phyloP scores from a whole-genome alignment of 1,140 invertebrate genomes.

The Venturia canescens region DNA sequence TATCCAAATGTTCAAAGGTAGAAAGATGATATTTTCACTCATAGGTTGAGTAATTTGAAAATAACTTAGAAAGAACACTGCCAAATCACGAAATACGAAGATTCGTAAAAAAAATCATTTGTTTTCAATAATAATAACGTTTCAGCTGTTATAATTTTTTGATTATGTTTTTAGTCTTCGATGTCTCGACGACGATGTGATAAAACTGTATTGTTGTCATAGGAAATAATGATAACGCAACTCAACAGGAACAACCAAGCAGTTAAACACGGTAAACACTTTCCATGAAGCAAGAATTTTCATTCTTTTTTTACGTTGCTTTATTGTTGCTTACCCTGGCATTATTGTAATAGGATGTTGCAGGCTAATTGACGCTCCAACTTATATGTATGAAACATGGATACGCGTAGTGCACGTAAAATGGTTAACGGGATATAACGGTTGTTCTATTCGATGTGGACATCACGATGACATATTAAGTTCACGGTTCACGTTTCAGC shows the following conservation, averaged over 20 bases:
- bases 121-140: too few relatives aligned
- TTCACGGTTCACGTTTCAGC: slow-evolving; percentile 61
- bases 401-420: slow-evolving; percentile 25
- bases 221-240: too few relatives aligned
- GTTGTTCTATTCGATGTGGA: slow-evolving; percentile 57
- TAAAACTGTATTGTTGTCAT: too few relatives aligned
- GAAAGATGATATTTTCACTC: too few relatives aligned
- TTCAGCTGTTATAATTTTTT: too few relatives aligned
- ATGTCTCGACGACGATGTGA: too few relatives aligned
- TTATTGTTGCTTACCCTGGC: slow-evolving; percentile 58
- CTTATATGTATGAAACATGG: slow-evolving; percentile 42
- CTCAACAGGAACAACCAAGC: not conserved
- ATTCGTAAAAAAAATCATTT: too few relatives aligned
- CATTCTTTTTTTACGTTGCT: not conserved
- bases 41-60: too few relatives aligned
- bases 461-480: slow-evolving; percentile 62
- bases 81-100: too few relatives aligned
- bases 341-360: slow-evolving; percentile 59
- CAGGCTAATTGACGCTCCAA: slow-evolving; percentile 42
- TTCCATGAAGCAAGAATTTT: slow-evolving; percentile 14
- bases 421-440: slow-evolving; percentile 49
- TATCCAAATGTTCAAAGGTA: too few relatives aligned
- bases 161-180: too few relatives aligned
- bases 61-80: too few relatives aligned
- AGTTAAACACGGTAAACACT: not conserved